A percentile compares a stretch with the other conserved stretches of the same genome.
Evolutionary conservation across 2,113 vertebrate genomes (phyloP).

Genomic region (Clarias batrachus): DNA sequence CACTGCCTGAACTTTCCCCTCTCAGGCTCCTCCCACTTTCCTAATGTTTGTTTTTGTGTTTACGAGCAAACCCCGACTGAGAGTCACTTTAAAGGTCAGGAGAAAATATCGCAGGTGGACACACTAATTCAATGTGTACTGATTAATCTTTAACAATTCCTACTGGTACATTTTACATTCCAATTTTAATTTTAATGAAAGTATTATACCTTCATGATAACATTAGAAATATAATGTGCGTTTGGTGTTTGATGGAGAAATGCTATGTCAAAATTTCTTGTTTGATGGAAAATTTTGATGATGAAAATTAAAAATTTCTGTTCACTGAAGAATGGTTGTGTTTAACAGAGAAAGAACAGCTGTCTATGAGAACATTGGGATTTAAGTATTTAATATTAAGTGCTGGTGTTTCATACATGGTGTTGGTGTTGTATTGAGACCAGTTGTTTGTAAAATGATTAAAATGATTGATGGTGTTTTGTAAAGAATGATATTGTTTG

Average conservation of each 20-base stretch:
- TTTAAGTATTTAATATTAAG: not conserved
- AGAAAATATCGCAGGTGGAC: not conserved
- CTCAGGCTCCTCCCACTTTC: constrained; percentile 20
- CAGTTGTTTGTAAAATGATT: not conserved
- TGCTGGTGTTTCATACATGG: not conserved
- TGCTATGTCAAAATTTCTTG: not conserved
- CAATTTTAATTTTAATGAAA: not conserved
- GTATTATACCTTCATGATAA: not conserved
- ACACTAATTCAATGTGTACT: not conserved
- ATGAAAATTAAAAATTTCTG: too few relatives aligned
- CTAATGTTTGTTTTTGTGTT: constrained; percentile 1
- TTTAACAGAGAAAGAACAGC: not conserved
- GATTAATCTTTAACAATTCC: not conserved
- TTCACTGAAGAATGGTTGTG: not conserved
- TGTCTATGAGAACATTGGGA: not conserved
- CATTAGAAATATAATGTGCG: not conserved
- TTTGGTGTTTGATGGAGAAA: too few relatives aligned
- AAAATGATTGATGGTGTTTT: not conserved
- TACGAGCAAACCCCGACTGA: not conserved
- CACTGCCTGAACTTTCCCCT: constrained; percentile 62
- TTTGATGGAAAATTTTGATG: not conserved
- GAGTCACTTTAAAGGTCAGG: not conserved
- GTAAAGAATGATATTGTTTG: not conserved
- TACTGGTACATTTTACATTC: not conserved
- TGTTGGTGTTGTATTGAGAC: not conserved